Base-by-base conservation (phyloP, 1,140 invertebrate genomes). In the Maconellicoccus hirsutus region DNA sequence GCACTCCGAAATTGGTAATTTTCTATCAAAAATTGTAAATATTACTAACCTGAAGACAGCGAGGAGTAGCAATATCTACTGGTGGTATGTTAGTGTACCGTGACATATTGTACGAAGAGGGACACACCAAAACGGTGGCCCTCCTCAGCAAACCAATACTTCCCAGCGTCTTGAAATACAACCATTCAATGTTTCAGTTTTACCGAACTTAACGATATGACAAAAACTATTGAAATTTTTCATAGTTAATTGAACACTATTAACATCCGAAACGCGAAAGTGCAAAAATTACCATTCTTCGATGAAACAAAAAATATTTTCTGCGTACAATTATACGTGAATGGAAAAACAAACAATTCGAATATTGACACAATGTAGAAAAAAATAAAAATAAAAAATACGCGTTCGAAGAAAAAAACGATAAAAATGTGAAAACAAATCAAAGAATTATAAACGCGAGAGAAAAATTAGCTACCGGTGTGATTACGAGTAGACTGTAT, bases 391-490 rank as follows among this genome's bases (percentile, higher is more conserved):
- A 16, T 52, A 19, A 52, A 52, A 16, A 52, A 52, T 8, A 16
- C 42, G 42, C 25, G 22, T 23, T 4, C 61, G 22, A 25, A 23
- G 16, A 66, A 66, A 14, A 3, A 16, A 25, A 12, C 61, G 25
- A 66, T 4, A 16, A 23, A 66, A 66, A 66, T 66, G 61, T 1
- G 61, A 26, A 23, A 66, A 61, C 7, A 25, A 66, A 59, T 59
- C 52, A 59, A n/a, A 22, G 16, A 66, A 16, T 16, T 2, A 52
- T 8, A 52, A 14, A 52, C 42, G 42, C 42, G 42, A 52, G 42
- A 52, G 42, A 52, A 19, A 52, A 52, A 66, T 25, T 26, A 33
- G 71, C 71, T 69, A 70, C 66, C 72, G 25, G 69, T 70, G 52
- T 3, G 42, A 52, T 52, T 52, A 52, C 42, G 39, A 42, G 22